These are phyloP conservation scores for Nesometra sesokonis DNA, from an alignment of 35 echinoderm and acorn worm species.

Conservation along the genomic window DNA sequence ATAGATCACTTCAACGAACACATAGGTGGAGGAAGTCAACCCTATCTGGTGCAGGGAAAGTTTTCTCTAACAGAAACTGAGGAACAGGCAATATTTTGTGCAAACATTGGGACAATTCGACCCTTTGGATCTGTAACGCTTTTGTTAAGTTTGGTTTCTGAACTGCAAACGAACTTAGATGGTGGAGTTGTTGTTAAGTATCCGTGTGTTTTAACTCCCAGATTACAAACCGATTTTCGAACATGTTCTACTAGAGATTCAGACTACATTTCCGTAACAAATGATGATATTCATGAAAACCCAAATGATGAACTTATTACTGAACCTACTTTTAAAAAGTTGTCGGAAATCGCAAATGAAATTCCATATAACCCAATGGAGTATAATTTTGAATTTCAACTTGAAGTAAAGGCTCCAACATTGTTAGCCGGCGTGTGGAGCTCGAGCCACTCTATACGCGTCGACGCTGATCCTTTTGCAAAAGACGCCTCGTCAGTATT, in stretches of 20 bases:
- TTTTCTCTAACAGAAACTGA: slow-evolving; percentile 83
- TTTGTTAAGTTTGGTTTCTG: slow-evolving; percentile 74
- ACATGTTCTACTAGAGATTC: background rate
- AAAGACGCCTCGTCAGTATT: slow-evolving; percentile 92
- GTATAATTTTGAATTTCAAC: slow-evolving; percentile 96
- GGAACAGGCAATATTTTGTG: slow-evolving; percentile 68
- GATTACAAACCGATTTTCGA: slow-evolving; percentile 24
- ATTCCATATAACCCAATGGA: slow-evolving; percentile 34
- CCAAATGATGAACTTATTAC: background rate
- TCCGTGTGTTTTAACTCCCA: slow-evolving; percentile 74
- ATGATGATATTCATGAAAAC: background rate
- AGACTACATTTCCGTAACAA: background rate
- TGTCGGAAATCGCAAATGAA: slow-evolving; percentile 51
- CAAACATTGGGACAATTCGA: slow-evolving; percentile 86
- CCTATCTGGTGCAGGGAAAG: slow-evolving; percentile 64
- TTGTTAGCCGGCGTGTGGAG: slow-evolving; percentile 85
- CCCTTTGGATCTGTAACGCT: slow-evolving; percentile 74
- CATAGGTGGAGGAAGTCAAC: slow-evolving; percentile 47
- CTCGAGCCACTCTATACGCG: slow-evolving; percentile 70
- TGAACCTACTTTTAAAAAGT: background rate
- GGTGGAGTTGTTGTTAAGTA: slow-evolving; percentile 46
- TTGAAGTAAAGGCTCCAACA: slow-evolving; percentile 77
- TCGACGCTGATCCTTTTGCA: slow-evolving; percentile 96
- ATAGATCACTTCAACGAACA: slow-evolving; percentile 87
- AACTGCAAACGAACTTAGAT: slow-evolving; percentile 30